Base-by-base conservation (phyloP, 2,888 invertebrate species). In the Tenthredo amoena region DNA sequence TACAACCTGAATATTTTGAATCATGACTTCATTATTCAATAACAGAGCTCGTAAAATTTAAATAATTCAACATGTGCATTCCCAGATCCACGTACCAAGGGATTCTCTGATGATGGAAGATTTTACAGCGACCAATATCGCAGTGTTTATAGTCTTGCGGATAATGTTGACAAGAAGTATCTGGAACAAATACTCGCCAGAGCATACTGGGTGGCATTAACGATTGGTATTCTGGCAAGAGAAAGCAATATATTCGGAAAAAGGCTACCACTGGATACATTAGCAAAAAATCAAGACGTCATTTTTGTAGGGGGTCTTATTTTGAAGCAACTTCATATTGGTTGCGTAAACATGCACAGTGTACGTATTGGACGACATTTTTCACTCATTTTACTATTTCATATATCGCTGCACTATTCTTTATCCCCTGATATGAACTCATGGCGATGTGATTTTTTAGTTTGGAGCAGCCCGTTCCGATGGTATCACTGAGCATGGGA, bases 141-240 rank as follows among this genome's bases (percentile, higher is more conserved):
- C 34, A 91, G 94, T 77, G 90, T 94, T 81, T 94, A 97, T 89
- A 95, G 96, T 77, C 93, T 98, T 40, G 95, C 95, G 26, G 95
- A 96, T 21, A 97, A 98, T 93, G 94, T 95, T 43, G 95, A 96
- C 2, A 95, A 95, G 88, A 94, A 97, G 87, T 93, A 94, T 3
- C 91, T 95, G 5, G 94, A 95, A 21, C 97, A 98, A 94, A 94
- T 98, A 72, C 97, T 97, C 90, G 95, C 96, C 87, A 96, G 97
- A 90, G 94, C 96, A 1, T 94, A 96, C 0, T 96, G 96, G 47
- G 95, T 96, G 71, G 95, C 95, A 5, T 94, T 96, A 4, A 94
- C 97, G 62, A 94, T 96, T 85, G 95, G 96, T 87, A 94, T 96
- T 71, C 91, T 98, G 21, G 94, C 50, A 0, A 50, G 94, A 9